Evolutionary conservation across 2,888 invertebrate species (phyloP).

Genomic region (Synanthedon formicaeformis): DNA sequence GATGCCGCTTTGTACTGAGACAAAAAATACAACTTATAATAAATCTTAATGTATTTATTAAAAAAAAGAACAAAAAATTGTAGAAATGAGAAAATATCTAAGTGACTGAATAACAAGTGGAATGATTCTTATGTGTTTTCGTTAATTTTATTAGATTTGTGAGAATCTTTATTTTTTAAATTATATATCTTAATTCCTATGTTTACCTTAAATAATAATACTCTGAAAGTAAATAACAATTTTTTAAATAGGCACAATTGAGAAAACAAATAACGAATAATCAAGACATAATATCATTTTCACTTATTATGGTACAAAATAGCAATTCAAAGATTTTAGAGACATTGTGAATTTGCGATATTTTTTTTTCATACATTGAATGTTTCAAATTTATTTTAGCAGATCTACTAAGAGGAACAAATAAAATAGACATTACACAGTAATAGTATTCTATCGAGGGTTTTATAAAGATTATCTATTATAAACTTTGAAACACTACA

Average conservation of each 20-base stretch:
- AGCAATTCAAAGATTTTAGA: too few species aligned
- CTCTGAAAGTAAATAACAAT: constrained; percentile 49
- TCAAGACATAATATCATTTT: neutral
- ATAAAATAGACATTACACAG: too few species aligned
- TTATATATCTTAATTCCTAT: constrained; percentile 27
- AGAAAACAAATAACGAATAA: constrained; percentile 22
- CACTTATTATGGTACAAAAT: neutral
- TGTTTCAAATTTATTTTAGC: too few species aligned
- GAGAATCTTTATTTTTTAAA: constrained; percentile 39
- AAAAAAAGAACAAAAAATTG: constrained; percentile 22
- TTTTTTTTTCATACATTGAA: too few species aligned
- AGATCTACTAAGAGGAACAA: too few species aligned
- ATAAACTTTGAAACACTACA: constrained; percentile 37
- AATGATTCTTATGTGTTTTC: constrained; percentile 22
- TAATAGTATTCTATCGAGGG: constrained; percentile 6
- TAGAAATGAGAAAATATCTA: constrained; percentile 20
- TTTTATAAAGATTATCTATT: constrained; percentile 25
- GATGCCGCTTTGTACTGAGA: constrained; percentile 60
- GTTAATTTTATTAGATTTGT: constrained; percentile 18
- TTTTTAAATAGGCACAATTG: constrained; percentile 48
- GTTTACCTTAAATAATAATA: constrained; percentile 30
- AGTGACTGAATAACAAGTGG: constrained; percentile 65
- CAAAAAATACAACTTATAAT: constrained; percentile 31
- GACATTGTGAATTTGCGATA: too few species aligned
- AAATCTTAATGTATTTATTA: neutral